Evolutionary conservation across 2,888 invertebrate species (phyloP).

Genomic region (Clusia tigrina): DNA sequence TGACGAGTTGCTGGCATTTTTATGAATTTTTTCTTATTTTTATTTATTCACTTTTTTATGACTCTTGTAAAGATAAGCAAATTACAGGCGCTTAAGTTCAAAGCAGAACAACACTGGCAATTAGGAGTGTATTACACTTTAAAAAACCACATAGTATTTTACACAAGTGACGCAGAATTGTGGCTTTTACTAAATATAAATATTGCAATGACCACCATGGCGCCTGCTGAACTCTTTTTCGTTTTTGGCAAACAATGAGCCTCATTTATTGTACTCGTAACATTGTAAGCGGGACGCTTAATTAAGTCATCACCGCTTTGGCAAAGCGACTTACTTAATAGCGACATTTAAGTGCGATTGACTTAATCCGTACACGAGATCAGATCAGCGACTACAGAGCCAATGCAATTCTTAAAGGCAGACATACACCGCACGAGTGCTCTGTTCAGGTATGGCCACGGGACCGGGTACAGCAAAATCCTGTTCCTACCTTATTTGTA

Average conservation of each 20-base stretch:
- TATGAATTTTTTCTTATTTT: neutral
- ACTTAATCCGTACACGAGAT: slow-evolving; percentile 46
- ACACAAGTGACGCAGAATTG: slow-evolving; percentile 23
- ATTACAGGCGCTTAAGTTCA: slow-evolving; percentile 60
- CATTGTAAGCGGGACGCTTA: slow-evolving; percentile 30
- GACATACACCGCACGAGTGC: neutral
- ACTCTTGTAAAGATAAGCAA: slow-evolving; percentile 56
- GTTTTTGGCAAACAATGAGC: no score
- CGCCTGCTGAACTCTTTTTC: no score
- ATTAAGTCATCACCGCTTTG: slow-evolving; percentile 51
- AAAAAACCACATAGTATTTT: no score
- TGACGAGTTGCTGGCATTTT: slow-evolving; percentile 16
- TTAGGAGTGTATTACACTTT: slow-evolving; percentile 38
- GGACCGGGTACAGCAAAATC: slow-evolving; percentile 26
- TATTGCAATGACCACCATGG: no score
- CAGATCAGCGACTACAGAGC: neutral
- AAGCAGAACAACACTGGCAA: slow-evolving; percentile 54
- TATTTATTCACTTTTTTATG: slow-evolving; percentile 29
- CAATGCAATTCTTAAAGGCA: neutral
- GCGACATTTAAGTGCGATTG: slow-evolving; percentile 53
- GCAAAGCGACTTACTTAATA: slow-evolving; percentile 29
- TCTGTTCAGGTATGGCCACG: slow-evolving; percentile 7
- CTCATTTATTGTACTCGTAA: no score
- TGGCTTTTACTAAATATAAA: slow-evolving; percentile 3
- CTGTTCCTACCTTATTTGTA: slow-evolving; percentile 55